A percentile compares a stretch with the other conserved stretches of the same genome.
phyloP scores from a whole-genome alignment of 2,797 vertebrate genomes.

The Echiichthys vipera region DNA sequence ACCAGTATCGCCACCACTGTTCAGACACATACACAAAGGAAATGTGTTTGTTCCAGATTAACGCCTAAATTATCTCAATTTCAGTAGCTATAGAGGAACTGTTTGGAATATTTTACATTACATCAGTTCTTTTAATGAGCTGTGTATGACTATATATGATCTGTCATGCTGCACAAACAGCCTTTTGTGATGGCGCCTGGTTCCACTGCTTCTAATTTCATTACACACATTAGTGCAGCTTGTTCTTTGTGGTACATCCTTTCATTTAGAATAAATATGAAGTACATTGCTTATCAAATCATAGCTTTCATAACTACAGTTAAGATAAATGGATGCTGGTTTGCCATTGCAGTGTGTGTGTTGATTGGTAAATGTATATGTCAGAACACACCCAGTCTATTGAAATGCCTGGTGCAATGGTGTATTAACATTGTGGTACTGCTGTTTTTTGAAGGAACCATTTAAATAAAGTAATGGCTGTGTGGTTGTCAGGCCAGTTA shows the following conservation, averaged over 20 bases:
- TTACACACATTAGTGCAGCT: constrained; percentile 14
- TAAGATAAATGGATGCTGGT: neutral
- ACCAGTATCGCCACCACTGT: neutral
- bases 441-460: neutral
- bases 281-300: constrained; percentile 19
- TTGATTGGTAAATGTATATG: neutral
- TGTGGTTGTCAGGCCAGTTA: neutral
- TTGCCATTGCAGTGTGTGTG: neutral
- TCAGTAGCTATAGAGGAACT: neutral
- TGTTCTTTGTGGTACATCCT: neutral
- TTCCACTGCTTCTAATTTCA: constrained; percentile 9
- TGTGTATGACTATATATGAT: neutral
- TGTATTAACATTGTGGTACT: neutral
- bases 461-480: neutral
- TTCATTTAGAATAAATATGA: constrained; percentile 3
- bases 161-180: neutral
- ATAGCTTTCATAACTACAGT: neutral
- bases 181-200: neutral
- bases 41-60: neutral
- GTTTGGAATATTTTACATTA: neutral
- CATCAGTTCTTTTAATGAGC: neutral
- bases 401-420: neutral
- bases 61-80: neutral
- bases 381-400: neutral
- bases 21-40: neutral